Evolutionary conservation across 1,140 invertebrate species (phyloP), one percentile per base, ranked within the genome.

Genomic region (Papilio polytes): DNA sequence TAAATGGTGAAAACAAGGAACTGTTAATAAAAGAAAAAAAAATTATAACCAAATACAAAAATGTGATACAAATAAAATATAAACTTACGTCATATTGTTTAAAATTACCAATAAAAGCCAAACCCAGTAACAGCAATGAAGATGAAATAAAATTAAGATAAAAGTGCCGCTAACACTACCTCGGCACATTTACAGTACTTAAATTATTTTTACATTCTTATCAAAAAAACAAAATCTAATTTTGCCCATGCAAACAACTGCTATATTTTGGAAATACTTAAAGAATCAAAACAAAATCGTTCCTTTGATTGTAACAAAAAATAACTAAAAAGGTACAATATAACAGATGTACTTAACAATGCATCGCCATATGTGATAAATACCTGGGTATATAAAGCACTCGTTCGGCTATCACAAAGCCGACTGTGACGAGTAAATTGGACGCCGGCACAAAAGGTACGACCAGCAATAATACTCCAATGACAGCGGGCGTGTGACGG

Each of bases 311-410:
- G 36, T 36, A 36, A 36, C 36, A 36, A n/a, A n/a, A n/a, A n/a
- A n/a, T n/a, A n/a, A n/a, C n/a, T n/a, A n/a, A n/a, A n/a, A n/a
- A n/a, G n/a, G n/a, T n/a, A n/a, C n/a, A n/a, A n/a, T n/a, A n/a
- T n/a, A n/a, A n/a, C n/a, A n/a, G n/a, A n/a, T n/a, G n/a, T n/a
- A n/a, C n/a, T n/a, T n/a, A n/a, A n/a, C n/a, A n/a, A n/a, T n/a
- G n/a, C n/a, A n/a, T n/a, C n/a, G n/a, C n/a, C n/a, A n/a, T 53
- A n/a, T 53, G 18, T 56, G 4, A 51, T 51, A 66, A 78, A 72
- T 96, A 97, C 97, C 98, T 98, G n/a, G 98, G 98, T 85, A 98
- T 97, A 91, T 98, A 99, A 1, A 99, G 96, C 18, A 98, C 96
- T 87, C 98, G 95, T 92, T 99, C 98, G 12, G 98, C 98, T 36